These are phyloP conservation scores for Bubo bubo DNA, from an alignment of 2,113 vertebrate genomes.

Conservation along the genomic window DNA sequence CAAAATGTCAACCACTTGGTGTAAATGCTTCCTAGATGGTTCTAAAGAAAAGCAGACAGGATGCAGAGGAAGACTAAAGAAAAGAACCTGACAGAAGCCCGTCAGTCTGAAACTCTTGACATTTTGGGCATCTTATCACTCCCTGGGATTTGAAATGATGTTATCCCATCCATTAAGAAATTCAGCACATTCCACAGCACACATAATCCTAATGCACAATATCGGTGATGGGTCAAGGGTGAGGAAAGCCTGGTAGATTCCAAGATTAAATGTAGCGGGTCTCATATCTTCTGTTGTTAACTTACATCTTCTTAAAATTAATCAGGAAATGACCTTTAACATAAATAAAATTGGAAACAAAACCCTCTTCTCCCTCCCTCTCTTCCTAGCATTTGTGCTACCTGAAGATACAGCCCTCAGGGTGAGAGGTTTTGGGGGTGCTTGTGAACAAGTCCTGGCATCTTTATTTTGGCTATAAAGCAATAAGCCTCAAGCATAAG, in stretches of 20 bases:
- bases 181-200: background rate
- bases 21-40: background rate
- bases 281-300: background rate
- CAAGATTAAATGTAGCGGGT: background rate
- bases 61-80: background rate
- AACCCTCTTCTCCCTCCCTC: background rate
- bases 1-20: slow-evolving; percentile 27
- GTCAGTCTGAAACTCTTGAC: background rate
- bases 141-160: background rate
- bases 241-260: background rate
- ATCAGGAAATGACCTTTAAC: background rate
- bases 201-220: background rate
- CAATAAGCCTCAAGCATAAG: background rate
- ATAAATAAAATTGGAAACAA: background rate
- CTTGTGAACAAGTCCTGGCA: background rate
- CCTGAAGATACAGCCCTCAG: background rate
- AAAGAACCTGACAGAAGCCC: background rate
- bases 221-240: background rate
- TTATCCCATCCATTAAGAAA: slow-evolving; percentile 15
- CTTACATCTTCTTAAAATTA: background rate
- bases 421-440: background rate
- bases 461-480: background rate
- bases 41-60: slow-evolving; percentile 41
- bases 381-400: background rate
- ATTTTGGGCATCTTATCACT: background rate